phyloP scores from a whole-genome alignment of 1,140 invertebrate species.

The Phortica variegata region DNA sequence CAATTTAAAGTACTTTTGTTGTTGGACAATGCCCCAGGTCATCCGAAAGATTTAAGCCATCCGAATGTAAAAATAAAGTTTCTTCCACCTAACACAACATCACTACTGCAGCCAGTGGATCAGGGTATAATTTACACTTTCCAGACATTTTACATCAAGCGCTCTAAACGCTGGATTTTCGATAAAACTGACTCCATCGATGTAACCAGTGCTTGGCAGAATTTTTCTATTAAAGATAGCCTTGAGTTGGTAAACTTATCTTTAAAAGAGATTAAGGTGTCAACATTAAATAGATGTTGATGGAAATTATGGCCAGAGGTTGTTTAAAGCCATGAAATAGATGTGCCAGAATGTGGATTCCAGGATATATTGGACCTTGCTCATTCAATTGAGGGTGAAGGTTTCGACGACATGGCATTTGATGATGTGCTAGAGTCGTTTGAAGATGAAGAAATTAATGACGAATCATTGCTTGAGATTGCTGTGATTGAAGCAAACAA shows the following conservation, averaged over 20 bases:
- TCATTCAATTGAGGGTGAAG: slow-evolving; percentile 21
- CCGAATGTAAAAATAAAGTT: slow-evolving; percentile 56
- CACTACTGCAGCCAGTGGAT: slow-evolving; percentile 59
- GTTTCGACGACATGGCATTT: slow-evolving; percentile 22
- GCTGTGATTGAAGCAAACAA: slow-evolving; percentile 13
- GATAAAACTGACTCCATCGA: slow-evolving; percentile 11
- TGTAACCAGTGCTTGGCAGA: slow-evolving; percentile 27
- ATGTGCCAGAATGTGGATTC: slow-evolving; percentile 15
- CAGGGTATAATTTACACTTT: slow-evolving; percentile 47
- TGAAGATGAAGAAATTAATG: slow-evolving; percentile 15
- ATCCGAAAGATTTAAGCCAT: slow-evolving; percentile 37
- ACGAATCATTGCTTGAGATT: slow-evolving; percentile 19
- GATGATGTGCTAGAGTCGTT: slow-evolving; percentile 17
- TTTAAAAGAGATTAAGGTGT: slow-evolving; percentile 23
- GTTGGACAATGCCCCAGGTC: slow-evolving; percentile 58
- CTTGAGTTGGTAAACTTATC: slow-evolving; percentile 22
- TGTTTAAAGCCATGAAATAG: slow-evolving; percentile 16
- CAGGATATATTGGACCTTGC: slow-evolving; percentile 22
- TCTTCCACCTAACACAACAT: slow-evolving; percentile 50
- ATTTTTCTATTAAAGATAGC: slow-evolving; percentile 26
- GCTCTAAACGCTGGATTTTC: slow-evolving; percentile 24
- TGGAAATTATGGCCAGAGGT: slow-evolving; percentile 25
- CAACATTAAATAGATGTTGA: slow-evolving; percentile 25
- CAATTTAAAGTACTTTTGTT: slow-evolving; percentile 58
- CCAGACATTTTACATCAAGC: slow-evolving; percentile 25